Conservation (phyloP, 2,888 invertebrate genomes). For the Peribatodes rhomboidaria region DNA sequence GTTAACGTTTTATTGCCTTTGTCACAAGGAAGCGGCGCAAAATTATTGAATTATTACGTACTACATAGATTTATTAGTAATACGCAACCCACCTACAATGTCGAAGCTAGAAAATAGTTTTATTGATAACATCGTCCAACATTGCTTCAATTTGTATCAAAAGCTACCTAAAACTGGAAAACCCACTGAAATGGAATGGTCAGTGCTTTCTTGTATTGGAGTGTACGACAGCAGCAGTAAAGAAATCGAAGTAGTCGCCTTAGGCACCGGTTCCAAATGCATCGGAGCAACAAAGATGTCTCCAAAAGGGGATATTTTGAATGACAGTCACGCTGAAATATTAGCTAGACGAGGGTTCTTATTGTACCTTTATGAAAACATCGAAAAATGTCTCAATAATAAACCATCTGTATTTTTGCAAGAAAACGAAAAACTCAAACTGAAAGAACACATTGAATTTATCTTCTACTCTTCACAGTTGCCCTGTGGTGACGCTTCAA, state of each 20-base stretch:
- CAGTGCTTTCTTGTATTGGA: conserved; percentile 92
- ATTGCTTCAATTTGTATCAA: conserved; percentile 87
- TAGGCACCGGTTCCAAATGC: conserved; percentile 97
- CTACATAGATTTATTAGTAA: too few relatives aligned
- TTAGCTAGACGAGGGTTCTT: conserved; percentile 94
- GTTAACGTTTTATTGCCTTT: too few relatives aligned
- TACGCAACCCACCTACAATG: conserved; percentile 47
- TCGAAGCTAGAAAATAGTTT: conserved; percentile 54
- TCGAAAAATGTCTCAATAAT: conserved; percentile 71
- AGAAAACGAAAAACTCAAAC: conserved; percentile 67
- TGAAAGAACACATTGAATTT: conserved; percentile 88
- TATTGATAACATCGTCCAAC: conserved; percentile 83
- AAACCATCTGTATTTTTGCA: conserved; percentile 67
- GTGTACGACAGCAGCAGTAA: conserved; percentile 71
- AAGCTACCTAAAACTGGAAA: conserved; percentile 92
- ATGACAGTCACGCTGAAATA: conserved; percentile 97
- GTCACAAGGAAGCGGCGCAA: too few relatives aligned
- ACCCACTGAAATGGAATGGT: conserved; percentile 93
- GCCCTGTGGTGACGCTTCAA: conserved; percentile 98
- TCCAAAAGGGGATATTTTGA: conserved; percentile 89
- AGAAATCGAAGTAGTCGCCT: conserved; percentile 88
- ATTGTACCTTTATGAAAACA: conserved; percentile 90
- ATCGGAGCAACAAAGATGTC: conserved; percentile 91
- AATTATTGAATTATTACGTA: too few relatives aligned
- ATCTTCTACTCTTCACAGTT: conserved; percentile 95